Base-by-base conservation (phyloP, 2,888 invertebrate genomes). In the Pterobdella sp. region DNA sequence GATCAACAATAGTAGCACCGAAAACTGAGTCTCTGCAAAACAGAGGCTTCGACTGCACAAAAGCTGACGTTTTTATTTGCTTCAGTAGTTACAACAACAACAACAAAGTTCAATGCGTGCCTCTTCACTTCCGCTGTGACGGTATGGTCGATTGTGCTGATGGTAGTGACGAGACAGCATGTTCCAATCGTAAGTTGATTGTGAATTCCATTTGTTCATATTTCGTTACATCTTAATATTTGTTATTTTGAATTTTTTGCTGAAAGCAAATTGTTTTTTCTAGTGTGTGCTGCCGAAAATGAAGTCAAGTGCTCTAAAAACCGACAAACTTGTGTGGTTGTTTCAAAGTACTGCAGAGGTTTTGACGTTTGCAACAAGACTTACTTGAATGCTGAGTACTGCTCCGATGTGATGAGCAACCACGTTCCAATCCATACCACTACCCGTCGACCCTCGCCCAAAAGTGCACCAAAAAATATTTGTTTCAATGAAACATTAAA, bases 101-200 rank as follows among this genome's bases (percentile, higher is more conserved):
- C 60, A 56, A 3, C 60, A 7, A 7, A 56, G n/a, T 32, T 10
- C 22, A 52, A 52, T 69, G 69, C 32, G 29, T 69, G 0, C 69
- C 69, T 1, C 14, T 7, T 22, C 31, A n/a, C 29, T 69, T 2
- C 32, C 1, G 29, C 0, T 69, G 69, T 42, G 69, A 69, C 69
- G 69, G 69, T 22, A 14, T 52, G 14, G 52, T 22, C 18, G 69
- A 69, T 34, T 69, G 69, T 29, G 42, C n/a, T 1, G 69, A 69
- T 52, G 69, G 49, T 1, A 69, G 69, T 32, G 69, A 69, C 31
- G 69, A 69, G 32, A 26, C 31, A n/a, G 7, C 14, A 18, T 69
- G 69, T 37, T 22, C 26, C 31, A 32, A 69, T 26, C 3, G 52
- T 69, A 0, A 52, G 69, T 1, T 42, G 7, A 14, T 42, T 42